These are phyloP conservation scores for Zosterops japonicus DNA, from an alignment of 2,113 vertebrate species.

Conservation along the genomic window DNA sequence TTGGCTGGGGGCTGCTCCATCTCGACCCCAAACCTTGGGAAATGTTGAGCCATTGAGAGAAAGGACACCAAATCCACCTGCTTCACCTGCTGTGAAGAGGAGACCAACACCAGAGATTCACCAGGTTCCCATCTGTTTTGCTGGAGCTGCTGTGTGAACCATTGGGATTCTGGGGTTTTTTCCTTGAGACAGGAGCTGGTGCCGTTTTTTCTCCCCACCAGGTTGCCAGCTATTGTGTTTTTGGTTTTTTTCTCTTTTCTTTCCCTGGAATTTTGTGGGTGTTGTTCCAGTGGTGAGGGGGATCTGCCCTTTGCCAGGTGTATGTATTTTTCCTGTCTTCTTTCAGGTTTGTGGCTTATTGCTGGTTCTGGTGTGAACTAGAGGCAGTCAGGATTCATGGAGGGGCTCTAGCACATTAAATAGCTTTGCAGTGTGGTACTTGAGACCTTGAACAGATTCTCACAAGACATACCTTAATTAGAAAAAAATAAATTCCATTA, in stretches of 20 bases:
- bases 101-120: not conserved
- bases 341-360: not conserved
- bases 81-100: not conserved
- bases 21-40: accelerated
- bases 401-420: not conserved
- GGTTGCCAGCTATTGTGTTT: no score
- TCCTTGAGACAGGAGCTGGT: not conserved
- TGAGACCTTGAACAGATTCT: not conserved
- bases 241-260: not conserved
- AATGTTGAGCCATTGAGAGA: not conserved
- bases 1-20: not conserved
- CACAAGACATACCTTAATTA: not conserved
- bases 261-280: not conserved
- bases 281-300: not conserved
- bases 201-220: not conserved
- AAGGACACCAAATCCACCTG: not conserved
- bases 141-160: not conserved
- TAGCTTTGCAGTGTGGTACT: not conserved
- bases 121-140: not conserved
- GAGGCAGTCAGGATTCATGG: not conserved
- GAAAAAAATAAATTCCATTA: not conserved
- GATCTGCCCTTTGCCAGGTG: not conserved
- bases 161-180: not conserved
- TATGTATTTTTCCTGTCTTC: not conserved
- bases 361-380: not conserved